Base-by-base conservation (phyloP, 2,888 invertebrate genomes). In the Parnassius glacialis region DNA sequence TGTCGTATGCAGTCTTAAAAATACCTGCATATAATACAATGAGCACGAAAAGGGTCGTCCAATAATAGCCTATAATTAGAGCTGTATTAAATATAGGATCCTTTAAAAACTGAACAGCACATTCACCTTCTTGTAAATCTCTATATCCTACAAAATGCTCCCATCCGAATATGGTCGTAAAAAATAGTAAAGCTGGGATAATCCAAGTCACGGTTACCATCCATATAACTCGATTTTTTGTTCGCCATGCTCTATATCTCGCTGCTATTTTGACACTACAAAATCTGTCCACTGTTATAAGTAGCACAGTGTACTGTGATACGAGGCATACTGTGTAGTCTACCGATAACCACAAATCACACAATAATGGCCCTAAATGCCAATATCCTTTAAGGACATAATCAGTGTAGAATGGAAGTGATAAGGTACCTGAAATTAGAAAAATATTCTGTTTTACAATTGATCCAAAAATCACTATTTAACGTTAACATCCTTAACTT, bases 281-380 rank as follows among this genome's bases (percentile, higher is more conserved):
- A 87, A 98, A 99, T 71, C 99, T 94, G 87, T 99, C 99, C 67
- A 99, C 97, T 43, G 99, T 99, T 78, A 99, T 99, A 67, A 99
- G 94, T 62, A 99, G 94, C 13, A 99, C 99, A 0, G 99, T 99
- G 87, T 99, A 99, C 85, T 99, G 99, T 10, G 99, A 99, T 42
- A 99, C 99, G 56, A 99, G 93, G 81, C 99, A 99, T 43, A 99
- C 99, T 20, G 99, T 99, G 90, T 99, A 99, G 90, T 99, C 99
- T 57, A 99, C 97, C 1, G 99, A 98, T 9, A 99, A 93, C 99
- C 99, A 99, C 60, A 99, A 93, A 86, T 99, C 99, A 83, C 99
- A 99, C 9, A 99, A 93, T 64, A 99, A 92, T 41, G 98, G 97
- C 12, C 99, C 99, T 68, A 99, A 93, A 80, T 98, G 97, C 99